A percentile compares a stretch with the other conserved stretches of the same genome.
Evolutionary conservation across 2,888 invertebrate species (phyloP).

Genomic region (Dasypolia templi): DNA sequence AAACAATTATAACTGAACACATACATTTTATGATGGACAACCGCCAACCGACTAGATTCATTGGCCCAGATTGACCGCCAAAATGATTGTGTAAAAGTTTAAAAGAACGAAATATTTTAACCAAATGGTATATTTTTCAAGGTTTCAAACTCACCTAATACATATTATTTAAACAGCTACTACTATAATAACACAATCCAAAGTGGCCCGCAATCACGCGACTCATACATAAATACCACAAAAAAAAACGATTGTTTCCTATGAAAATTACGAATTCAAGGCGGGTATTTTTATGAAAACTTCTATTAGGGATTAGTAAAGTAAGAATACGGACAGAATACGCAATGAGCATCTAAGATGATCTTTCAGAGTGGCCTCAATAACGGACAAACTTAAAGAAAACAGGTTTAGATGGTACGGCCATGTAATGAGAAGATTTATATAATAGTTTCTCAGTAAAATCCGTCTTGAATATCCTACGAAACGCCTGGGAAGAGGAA

Average conservation of each 20-base stretch:
- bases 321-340: too few relatives aligned
- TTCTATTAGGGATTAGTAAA: not conserved
- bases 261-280: not conserved
- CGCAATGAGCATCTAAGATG: too few relatives aligned
- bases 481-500: too few relatives aligned
- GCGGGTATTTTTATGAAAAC: not conserved
- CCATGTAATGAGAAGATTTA: too few relatives aligned
- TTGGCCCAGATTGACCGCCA: not conserved
- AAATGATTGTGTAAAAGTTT: not conserved
- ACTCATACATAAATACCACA: not conserved
- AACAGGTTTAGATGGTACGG: too few relatives aligned
- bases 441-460: too few relatives aligned
- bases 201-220: slow-evolving; percentile 4
- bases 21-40: not conserved
- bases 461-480: too few relatives aligned
- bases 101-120: not conserved
- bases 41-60: not conserved
- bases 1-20: not conserved
- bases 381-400: too few relatives aligned
- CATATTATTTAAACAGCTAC: not conserved
- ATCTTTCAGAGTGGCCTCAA: too few relatives aligned
- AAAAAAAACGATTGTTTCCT: not conserved
- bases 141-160: not conserved
- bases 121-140: not conserved
- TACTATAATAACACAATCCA: slow-evolving; percentile 7